Conservation (phyloP, 2,888 invertebrate species). For the Drosophila hawaiiensis region DNA sequence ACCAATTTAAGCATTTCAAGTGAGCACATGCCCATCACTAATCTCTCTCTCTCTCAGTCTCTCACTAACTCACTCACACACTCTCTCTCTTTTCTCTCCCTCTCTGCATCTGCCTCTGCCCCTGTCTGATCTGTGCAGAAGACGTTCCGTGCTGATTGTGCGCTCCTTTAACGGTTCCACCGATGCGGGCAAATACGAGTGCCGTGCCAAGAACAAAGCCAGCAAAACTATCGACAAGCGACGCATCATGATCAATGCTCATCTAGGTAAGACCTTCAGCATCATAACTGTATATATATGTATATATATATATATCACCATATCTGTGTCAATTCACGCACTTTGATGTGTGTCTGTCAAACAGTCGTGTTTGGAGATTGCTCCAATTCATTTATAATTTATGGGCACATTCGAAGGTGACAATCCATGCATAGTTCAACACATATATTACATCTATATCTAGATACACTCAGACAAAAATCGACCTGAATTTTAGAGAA, state of each 20-base stretch:
- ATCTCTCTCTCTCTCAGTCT: neutral
- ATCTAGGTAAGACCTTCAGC: constrained; percentile 80
- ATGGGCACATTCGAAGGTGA: constrained; percentile 67
- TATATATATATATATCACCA: neutral
- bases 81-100: constrained; percentile 35
- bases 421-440: constrained; percentile 35
- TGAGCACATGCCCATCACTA: constrained; percentile 62
- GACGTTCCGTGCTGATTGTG: constrained; percentile 93
- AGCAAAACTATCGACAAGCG: constrained; percentile 83
- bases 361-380: constrained; percentile 42
- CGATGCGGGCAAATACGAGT: constrained; percentile 93
- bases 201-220: constrained; percentile 89
- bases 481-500: neutral
- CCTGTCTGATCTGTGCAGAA: constrained; percentile 86
- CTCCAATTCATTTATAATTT: constrained; percentile 80
- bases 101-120: neutral
- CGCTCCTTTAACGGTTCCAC: constrained; percentile 90
- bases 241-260: constrained; percentile 84
- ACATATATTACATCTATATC: constrained; percentile 8
- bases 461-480: constrained; percentile 6
- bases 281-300: neutral
- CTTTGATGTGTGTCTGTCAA: constrained; percentile 55
- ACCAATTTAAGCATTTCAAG: constrained; percentile 85
- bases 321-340: neutral
- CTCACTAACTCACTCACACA: neutral